Evolutionary conservation across 2,113 vertebrate species (phyloP), one percentile per base, ranked within the genome.

Genomic region (Misgurnus anguillicaudatus): DNA sequence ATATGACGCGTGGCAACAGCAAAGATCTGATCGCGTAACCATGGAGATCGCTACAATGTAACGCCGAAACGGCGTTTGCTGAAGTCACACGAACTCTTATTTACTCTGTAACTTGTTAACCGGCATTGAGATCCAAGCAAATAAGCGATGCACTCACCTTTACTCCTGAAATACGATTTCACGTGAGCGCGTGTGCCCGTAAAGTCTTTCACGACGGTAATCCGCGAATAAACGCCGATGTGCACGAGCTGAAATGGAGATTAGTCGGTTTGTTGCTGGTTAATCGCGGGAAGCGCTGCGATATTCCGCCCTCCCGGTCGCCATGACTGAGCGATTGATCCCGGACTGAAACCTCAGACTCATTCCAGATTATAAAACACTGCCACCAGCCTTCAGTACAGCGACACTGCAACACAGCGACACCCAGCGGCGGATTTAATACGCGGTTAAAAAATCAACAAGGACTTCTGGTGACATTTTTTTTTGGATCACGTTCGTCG

Each of bases 311-410:
- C 45, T 80, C 61, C 51, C 78, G 62, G 78, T 71, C 78, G 78
- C 78, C 78, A 80, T 80, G 70, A 73, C 78, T 64, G 51, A 53
- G 16, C 61, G 70, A 73, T 70, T 74, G 70, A 80, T 73, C 71
- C 61, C 41, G 10, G 60, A 45, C 60, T 16, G 42, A 9, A 57
- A 57, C 17, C 53, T 19, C n/a, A 57, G 53, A 4, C n/a, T 57
- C 17, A 38, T 19, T 64, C 53, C 45, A 51, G 17, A 39, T 21
- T 39, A 53, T 76, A 64, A 76, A 76, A 63, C 73, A 76, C 73
- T 45, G 73, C 73, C 73, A 64, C 60, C 73, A 76, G 31, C 24
- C 73, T 64, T 17, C 19, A 39, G 8, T 14, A 14, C 10, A 16
- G 24, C 73, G 14, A 42, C 73, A 75, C 73, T 64, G 38, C 73